phyloP scores from a whole-genome alignment of 2,797 vertebrate species.

The Ficedula albicollis region DNA sequence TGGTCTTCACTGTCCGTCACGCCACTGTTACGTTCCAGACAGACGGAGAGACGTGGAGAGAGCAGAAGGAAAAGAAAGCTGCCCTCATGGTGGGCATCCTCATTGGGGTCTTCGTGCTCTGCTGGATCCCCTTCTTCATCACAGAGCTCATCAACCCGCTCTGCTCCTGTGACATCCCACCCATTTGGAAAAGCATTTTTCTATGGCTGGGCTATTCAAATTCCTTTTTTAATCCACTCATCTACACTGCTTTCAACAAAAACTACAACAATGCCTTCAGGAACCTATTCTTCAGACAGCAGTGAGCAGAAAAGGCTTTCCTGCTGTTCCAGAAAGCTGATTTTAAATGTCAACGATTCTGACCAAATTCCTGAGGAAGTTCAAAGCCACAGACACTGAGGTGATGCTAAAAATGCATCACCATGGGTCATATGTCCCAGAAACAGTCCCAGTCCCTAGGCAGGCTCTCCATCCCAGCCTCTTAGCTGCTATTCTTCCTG shows the following conservation, averaged over 20 bases:
- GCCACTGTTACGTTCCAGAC: constrained; percentile 93
- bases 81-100: constrained; percentile 96
- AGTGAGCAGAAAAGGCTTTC: constrained; percentile 63
- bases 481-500: background rate
- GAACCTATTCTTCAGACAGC: constrained; percentile 90
- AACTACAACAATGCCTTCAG: constrained; percentile 96
- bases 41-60: constrained; percentile 90
- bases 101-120: constrained; percentile 94
- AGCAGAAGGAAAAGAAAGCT: constrained; percentile 93
- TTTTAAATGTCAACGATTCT: background rate
- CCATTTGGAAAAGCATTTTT: constrained; percentile 95
- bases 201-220: constrained; percentile 98
- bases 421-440: background rate
- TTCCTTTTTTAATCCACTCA: constrained; percentile 97
- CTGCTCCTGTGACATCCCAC: constrained; percentile 90
- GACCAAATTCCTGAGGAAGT: background rate
- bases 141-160: constrained; percentile 92
- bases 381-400: background rate
- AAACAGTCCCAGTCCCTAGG: background rate
- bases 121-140: constrained; percentile 98
- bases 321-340: background rate
- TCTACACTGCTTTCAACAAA: constrained; percentile 97
- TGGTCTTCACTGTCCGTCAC: constrained; percentile 87
- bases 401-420: background rate
- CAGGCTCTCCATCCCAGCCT: background rate